Conservation (phyloP, 1,140 invertebrate genomes). For the Ostrea edulis region DNA sequence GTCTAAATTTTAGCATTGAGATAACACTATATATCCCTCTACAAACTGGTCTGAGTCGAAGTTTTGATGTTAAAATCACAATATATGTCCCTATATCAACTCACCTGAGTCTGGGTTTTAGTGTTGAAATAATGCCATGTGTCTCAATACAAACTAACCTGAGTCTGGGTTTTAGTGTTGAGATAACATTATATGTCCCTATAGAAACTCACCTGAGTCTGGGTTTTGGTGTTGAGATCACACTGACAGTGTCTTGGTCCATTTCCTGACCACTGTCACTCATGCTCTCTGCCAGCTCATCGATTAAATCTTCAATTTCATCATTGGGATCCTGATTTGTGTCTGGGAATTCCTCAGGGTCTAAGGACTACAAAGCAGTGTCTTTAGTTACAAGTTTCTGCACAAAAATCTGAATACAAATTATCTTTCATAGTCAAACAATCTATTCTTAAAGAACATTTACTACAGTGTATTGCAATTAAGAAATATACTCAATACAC, state of each 20-base stretch:
- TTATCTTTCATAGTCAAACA: neutral
- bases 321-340: slow-evolving; percentile 80
- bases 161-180: neutral
- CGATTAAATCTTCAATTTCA: slow-evolving; percentile 87
- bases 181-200: slow-evolving; percentile 72
- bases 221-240: slow-evolving; percentile 97
- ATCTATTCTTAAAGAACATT: neutral
- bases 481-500: no score
- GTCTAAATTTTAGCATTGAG: neutral
- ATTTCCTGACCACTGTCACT: slow-evolving; percentile 96
- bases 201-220: slow-evolving; percentile 84
- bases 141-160: no score
- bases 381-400: neutral
- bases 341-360: slow-evolving; percentile 81
- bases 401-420: neutral
- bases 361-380: slow-evolving; percentile 67
- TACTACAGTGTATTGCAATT: neutral
- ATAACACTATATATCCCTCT: no score
- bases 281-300: slow-evolving; percentile 86
- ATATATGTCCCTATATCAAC: slow-evolving; percentile 68
- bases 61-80: slow-evolving; percentile 97
- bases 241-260: slow-evolving; percentile 91
- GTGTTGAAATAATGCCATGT: neutral
- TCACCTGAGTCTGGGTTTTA: neutral
- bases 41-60: slow-evolving; percentile 88